Evolutionary conservation across 2,888 invertebrate genomes (phyloP), one percentile per base, ranked within the genome.

Genomic region (Deilephila elpenor): DNA sequence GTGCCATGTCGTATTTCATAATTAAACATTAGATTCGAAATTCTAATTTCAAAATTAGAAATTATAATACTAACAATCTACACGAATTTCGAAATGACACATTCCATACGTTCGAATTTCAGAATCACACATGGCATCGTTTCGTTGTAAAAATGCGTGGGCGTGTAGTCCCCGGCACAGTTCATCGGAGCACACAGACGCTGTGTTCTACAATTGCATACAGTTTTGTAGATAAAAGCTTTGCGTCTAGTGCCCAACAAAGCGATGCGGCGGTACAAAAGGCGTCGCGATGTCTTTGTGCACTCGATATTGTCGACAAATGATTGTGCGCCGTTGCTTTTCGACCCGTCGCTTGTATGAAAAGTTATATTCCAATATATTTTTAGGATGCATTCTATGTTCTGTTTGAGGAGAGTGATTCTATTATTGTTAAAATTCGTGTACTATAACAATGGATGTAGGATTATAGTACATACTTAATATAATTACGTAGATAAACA

Each of bases 251-350:
- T 20, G 70, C 32, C 56, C 71, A 51, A 78, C 82, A 82, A 81
- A 80, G 81, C 77, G 79, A 75, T 74, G 78, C 75, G 71, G n/a
- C 73, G 73, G 67, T 73, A 82, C 81, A 84, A 82, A 84, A 84
- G 82, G 78, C 73, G 71, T 72, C 78, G 75, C 71, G 75, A 77
- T 67, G 67, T 79, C 83, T 84, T 84, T 83, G 82, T 83, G 77
- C 78, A 75, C 77, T 80, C 82, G 78, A 84, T 84, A 83, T 75
- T 78, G 80, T 78, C 78, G 79, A 79, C 79, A 79, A 80, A 83
- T 80, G 80, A 82, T 56, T 70, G 73, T 75, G 74, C 74, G 74
- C 75, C 75, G 72, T 78, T 37, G 72, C 70, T 72, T 64, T 67
- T 71, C 44, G 60, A 60, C 44, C 20, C 29, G 34, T 29, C 25